Conservation (phyloP, 2,797 vertebrate genomes). For the Chrysocyon brachyurus region DNA sequence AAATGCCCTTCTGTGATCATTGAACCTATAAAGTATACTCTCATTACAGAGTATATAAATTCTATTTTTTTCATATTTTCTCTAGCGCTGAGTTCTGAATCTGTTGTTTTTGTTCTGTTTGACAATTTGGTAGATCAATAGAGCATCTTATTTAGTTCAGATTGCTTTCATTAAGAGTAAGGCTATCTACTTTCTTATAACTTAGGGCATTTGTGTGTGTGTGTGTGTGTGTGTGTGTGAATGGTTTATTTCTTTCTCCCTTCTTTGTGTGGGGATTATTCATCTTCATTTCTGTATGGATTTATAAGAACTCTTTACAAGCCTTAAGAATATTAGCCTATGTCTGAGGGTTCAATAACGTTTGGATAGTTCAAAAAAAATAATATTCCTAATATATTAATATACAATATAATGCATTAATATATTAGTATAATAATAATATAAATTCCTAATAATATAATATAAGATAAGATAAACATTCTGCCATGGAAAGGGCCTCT, state of each 20-base stretch:
- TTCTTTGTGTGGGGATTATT: neutral
- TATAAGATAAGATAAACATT: too few relatives aligned
- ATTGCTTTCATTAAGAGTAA: conserved; percentile 8
- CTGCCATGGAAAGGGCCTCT: neutral
- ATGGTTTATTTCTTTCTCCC: neutral
- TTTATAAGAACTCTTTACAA: neutral
- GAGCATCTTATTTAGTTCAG: neutral
- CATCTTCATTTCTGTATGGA: neutral
- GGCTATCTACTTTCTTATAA: neutral
- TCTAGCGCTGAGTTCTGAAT: neutral
- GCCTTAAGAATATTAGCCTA: neutral
- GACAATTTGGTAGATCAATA: neutral
- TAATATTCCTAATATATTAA: neutral
- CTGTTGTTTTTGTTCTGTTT: neutral
- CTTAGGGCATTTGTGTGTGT: neutral
- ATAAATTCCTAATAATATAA: neutral
- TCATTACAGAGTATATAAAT: neutral
- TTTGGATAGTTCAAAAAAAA: neutral
- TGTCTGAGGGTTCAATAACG: neutral
- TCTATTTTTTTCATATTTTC: neutral
- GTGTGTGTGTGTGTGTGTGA: neutral
- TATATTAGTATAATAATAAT: neutral
- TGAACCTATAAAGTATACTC: neutral
- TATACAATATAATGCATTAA: neutral
- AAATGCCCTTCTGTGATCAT: neutral